Evolutionary conservation across 2,888 invertebrate genomes (phyloP).

Genomic region (Laothoe populi): DNA sequence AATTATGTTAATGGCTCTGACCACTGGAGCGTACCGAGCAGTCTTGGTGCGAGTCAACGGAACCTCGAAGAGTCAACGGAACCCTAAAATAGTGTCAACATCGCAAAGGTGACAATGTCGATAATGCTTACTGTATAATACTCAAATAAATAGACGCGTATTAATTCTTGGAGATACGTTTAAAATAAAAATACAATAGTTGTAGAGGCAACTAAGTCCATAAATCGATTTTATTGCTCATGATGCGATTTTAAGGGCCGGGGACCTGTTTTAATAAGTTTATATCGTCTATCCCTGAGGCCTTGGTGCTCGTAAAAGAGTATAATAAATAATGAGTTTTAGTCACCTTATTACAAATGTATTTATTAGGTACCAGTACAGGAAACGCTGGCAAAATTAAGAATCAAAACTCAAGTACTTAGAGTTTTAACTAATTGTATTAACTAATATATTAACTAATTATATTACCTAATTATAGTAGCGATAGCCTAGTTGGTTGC

Average conservation of each 20-base stretch:
- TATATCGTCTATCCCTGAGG: not conserved
- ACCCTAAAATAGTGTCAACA: conserved; percentile 3
- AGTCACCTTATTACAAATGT: not conserved
- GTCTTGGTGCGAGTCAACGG: too few relatives aligned
- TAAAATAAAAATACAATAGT: conserved; percentile 21
- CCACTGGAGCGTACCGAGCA: too few relatives aligned
- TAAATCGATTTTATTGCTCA: conserved; percentile 23
- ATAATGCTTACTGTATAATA: conserved; percentile 17
- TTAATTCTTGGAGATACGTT: conserved; percentile 20
- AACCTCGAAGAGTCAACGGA: too few relatives aligned
- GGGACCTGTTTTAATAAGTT: conserved; percentile 23
- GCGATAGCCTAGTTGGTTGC: too few relatives aligned
- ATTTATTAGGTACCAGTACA: not conserved
- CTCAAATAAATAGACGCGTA: conserved; percentile 7
- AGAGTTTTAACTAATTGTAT: too few relatives aligned
- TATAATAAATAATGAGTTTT: not conserved
- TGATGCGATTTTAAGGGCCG: conserved; percentile 10
- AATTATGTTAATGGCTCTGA: too few relatives aligned
- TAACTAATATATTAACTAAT: too few relatives aligned
- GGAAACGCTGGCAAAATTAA: too few relatives aligned
- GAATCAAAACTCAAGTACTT: too few relatives aligned
- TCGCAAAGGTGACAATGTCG: not conserved
- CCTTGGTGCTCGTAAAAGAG: conserved; percentile 8
- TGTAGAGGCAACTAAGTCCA: conserved; percentile 4
- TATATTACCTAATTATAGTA: too few relatives aligned